Evolutionary conservation across 2,888 invertebrate genomes (phyloP).

Genomic region (Ectemnius lituratus): DNA sequence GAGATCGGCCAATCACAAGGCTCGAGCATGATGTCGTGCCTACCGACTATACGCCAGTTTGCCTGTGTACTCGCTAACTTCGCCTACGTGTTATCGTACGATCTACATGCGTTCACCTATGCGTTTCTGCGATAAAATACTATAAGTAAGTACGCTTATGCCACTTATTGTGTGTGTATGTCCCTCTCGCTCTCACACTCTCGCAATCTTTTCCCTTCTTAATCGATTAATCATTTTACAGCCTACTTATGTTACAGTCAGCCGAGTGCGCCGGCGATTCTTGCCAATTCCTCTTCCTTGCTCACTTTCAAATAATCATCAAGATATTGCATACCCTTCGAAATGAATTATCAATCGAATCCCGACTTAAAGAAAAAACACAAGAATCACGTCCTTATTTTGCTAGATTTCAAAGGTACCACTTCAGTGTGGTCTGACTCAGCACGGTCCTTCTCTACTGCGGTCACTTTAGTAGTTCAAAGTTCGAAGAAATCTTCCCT

Average conservation of each 20-base stretch:
- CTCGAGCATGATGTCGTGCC: neutral
- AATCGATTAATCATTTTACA: slow-evolving; percentile 50
- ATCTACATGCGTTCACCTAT: slow-evolving; percentile 53
- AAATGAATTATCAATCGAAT: too few relatives aligned
- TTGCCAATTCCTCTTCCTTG: slow-evolving; percentile 14
- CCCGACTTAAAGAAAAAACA: too few relatives aligned
- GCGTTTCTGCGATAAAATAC: slow-evolving; percentile 60
- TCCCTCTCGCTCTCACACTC: slow-evolving; percentile 27
- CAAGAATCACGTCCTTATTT: too few relatives aligned
- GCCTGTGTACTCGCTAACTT: slow-evolving; percentile 36
- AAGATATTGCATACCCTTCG: too few relatives aligned
- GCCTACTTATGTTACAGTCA: slow-evolving; percentile 63
- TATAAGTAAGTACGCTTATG: slow-evolving; percentile 59
- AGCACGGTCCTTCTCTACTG: too few relatives aligned
- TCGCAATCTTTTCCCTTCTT: slow-evolving; percentile 15
- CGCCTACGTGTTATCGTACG: slow-evolving; percentile 53
- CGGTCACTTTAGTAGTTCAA: too few relatives aligned
- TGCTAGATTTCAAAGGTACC: too few relatives aligned
- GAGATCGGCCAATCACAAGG: too few relatives aligned
- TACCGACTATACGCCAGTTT: slow-evolving; percentile 36
- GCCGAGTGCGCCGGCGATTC: slow-evolving; percentile 70
- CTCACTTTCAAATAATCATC: neutral
- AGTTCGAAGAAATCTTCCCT: too few relatives aligned
- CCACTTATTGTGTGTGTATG: slow-evolving; percentile 45
- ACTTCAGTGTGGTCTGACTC: too few relatives aligned